Percentiles rank a stretch among this genome's conserved stretches.
phyloP scores from a whole-genome alignment of 2,113 vertebrate species.

The Thunnus maccoyii region DNA sequence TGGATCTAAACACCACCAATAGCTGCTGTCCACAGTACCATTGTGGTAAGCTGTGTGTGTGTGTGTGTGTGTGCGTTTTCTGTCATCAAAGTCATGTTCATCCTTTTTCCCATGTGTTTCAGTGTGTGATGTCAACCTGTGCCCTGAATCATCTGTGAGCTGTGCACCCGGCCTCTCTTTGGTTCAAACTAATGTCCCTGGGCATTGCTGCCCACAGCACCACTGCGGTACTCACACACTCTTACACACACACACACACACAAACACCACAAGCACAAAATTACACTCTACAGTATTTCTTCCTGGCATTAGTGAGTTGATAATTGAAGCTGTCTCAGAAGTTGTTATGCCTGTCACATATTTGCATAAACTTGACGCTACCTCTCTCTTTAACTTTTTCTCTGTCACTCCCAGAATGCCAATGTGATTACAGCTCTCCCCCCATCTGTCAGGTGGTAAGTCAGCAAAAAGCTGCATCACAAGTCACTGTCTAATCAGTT shows the following conservation, averaged over 20 bases:
- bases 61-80: background rate
- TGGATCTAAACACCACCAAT: slow-evolving; percentile 89
- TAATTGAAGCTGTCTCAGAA: slow-evolving; percentile 16
- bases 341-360: slow-evolving; percentile 40
- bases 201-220: slow-evolving; percentile 91
- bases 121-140: slow-evolving; percentile 95
- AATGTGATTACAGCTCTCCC: slow-evolving; percentile 87
- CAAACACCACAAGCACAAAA: background rate
- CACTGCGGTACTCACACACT: slow-evolving; percentile 89
- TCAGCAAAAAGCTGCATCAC: slow-evolving; percentile 59
- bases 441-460: slow-evolving; percentile 93
- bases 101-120: slow-evolving; percentile 52
- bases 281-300: background rate
- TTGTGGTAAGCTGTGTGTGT: slow-evolving; percentile 87
- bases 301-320: slow-evolving; percentile 1
- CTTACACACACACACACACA: background rate
- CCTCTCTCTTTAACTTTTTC: slow-evolving; percentile 32
- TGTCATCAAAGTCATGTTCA: slow-evolving; percentile 22
- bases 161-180: slow-evolving; percentile 89
- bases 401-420: slow-evolving; percentile 88
- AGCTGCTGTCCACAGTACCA: slow-evolving; percentile 94
- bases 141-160: slow-evolving; percentile 83
- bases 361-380: slow-evolving; percentile 34
- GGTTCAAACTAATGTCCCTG: slow-evolving; percentile 86
- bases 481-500: slow-evolving; percentile 41